phyloP scores from a whole-genome alignment of 37 sponge, comb jelly and placozoan species.

The Oscarella lobularis region DNA sequence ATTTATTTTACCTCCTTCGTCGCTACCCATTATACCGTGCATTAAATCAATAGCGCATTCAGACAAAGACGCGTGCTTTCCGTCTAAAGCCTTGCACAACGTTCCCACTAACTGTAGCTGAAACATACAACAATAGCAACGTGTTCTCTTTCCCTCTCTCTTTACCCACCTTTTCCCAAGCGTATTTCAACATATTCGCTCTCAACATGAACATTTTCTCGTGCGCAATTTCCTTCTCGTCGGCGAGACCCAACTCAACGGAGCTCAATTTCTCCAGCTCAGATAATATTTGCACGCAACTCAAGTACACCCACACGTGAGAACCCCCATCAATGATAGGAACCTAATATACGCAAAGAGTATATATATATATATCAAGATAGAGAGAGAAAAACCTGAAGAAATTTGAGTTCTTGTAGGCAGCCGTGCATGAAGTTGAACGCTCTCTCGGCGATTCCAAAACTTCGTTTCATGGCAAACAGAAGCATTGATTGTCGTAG shows the following conservation, averaged over 20 bases:
- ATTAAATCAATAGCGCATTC: neutral
- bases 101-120: neutral
- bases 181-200: neutral
- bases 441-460: neutral
- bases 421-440: neutral
- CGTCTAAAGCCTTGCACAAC: neutral
- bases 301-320: neutral
- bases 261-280: neutral
- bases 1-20: neutral
- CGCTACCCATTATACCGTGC: neutral
- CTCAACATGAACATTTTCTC: neutral
- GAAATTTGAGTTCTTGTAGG: neutral
- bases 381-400: neutral
- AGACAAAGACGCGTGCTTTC: neutral
- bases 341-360: neutral
- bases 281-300: neutral
- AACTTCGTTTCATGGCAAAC: neutral
- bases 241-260: neutral
- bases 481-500: neutral
- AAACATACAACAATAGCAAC: no score
- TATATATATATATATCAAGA: neutral
- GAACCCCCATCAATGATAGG: neutral
- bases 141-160: no score
- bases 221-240: neutral
- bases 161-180: neutral